Evolutionary conservation across 92 coral and sea anemone genomes (phyloP).

Genomic region (Palythoa caribaeorum): DNA sequence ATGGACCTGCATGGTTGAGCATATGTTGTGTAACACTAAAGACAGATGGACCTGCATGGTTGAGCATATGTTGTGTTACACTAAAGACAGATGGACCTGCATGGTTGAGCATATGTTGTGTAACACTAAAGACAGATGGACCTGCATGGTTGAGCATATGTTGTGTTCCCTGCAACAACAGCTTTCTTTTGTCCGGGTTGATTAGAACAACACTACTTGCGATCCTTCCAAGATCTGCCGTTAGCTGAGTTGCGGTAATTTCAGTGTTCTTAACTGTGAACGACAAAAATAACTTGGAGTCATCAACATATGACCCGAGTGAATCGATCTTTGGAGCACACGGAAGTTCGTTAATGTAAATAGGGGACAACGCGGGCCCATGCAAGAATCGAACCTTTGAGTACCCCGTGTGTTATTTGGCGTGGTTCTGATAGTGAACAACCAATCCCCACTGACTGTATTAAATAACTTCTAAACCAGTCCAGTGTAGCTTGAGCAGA

Average conservation of each 20-base stretch:
- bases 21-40: too few relatives aligned
- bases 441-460: conserved; percentile 21
- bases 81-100: too few relatives aligned
- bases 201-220: conserved; percentile 30
- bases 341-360: conserved; percentile 19
- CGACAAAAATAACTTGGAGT: too few relatives aligned
- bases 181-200: not conserved
- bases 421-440: conserved; percentile 24
- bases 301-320: too few relatives aligned
- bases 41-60: too few relatives aligned
- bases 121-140: conserved; percentile 2
- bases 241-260: conserved; percentile 22
- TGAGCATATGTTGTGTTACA: too few relatives aligned
- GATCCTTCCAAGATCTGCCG: conserved; percentile 24
- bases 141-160: not conserved
- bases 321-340: conserved; percentile 6
- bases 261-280: conserved; percentile 24
- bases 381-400: conserved; percentile 4
- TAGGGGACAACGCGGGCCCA: conserved; percentile 9
- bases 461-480: conserved; percentile 12
- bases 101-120: too few relatives aligned
- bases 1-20: too few relatives aligned
- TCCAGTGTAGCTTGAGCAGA: too few relatives aligned
- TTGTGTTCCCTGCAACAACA: conserved; percentile 3
- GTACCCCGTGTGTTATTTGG: conserved; percentile 26